These are phyloP conservation scores for Morus bassanus DNA, from an alignment of 2,797 vertebrate species.

Conservation along the genomic window DNA sequence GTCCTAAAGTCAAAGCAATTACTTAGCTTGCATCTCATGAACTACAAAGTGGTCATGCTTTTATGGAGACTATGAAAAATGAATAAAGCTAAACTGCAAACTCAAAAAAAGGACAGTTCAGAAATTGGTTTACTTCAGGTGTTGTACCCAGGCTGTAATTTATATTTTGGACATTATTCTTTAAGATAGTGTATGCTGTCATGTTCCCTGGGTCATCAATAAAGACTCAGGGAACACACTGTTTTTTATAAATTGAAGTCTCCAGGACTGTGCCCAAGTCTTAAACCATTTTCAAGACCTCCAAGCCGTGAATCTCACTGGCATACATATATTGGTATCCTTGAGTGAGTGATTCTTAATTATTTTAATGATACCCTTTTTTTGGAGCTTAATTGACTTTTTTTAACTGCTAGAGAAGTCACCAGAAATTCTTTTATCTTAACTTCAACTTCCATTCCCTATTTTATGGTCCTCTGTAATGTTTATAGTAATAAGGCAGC, in stretches of 20 bases:
- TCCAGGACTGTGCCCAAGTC: not conserved
- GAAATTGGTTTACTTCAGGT: not conserved
- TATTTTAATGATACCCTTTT: not conserved
- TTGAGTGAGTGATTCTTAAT: not conserved
- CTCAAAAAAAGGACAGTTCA: not conserved
- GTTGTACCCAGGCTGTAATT: not conserved
- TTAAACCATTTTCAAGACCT: not conserved
- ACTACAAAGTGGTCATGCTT: not conserved
- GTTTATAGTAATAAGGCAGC: not conserved
- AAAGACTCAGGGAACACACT: not conserved
- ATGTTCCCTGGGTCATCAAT: not conserved
- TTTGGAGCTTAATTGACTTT: not conserved
- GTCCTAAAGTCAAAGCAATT: conserved; percentile 25
- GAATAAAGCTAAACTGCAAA: not conserved
- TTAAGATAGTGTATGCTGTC: fast-evolving
- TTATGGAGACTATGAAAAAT: not conserved
- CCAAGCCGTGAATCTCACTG: not conserved
- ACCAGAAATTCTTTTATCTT: not conserved
- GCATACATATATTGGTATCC: not conserved
- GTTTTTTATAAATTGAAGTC: not conserved
- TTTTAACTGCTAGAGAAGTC: not conserved
- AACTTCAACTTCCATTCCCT: not conserved
- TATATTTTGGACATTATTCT: not conserved
- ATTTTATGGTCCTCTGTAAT: not conserved
- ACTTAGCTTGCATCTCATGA: not conserved